Base-by-base conservation (phyloP, 2,888 invertebrate genomes). In the Dilophus febrilis region DNA sequence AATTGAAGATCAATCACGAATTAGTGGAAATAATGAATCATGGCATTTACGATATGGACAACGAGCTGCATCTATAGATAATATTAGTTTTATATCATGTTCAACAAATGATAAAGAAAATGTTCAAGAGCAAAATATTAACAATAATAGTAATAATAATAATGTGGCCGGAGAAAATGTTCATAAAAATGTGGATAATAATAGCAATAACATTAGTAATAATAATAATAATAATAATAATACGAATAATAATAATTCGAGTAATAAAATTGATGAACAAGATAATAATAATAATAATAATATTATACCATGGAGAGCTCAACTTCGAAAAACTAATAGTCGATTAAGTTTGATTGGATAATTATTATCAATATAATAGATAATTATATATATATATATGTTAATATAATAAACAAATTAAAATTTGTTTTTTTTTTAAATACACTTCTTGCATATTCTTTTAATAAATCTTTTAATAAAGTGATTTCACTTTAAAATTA, bases 271-370 rank as follows among this genome's bases (percentile, higher is more conserved):
- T 40, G 71, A 72, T 31, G 76, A 74, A 45, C 70, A 65, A 42
- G 68, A 74, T 27, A n/a, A n/a, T n/a, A n/a, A n/a, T n/a, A n/a
- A n/a, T n/a, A n/a, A n/a, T n/a, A n/a, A n/a, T n/a, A 75, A 74
- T 52, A 84, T 86, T 39, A 87, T 87, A 44, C 88, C 88, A 2
- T 88, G 88, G 88, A 70, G 87, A 52, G 85, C 87, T 26, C 85
- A 87, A 53, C 66, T 88, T 36, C 72, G 87, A 55, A 88, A 88
- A 64, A 88, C 88, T 13, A 87, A 87, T 61, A 87, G 87, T 67
- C 85, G 83, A 57, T 70, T 88, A 44, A 86, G 83, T 60, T 68
- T 87, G 50, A 70, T 86, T 53, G 85, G 82, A 58, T 72, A 54
- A 55, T 22, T 22, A 22, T 22, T 22, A 22, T 22, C 4, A 22